Conservation (phyloP, 2,113 vertebrate genomes). For the Cisticola juncidis region DNA sequence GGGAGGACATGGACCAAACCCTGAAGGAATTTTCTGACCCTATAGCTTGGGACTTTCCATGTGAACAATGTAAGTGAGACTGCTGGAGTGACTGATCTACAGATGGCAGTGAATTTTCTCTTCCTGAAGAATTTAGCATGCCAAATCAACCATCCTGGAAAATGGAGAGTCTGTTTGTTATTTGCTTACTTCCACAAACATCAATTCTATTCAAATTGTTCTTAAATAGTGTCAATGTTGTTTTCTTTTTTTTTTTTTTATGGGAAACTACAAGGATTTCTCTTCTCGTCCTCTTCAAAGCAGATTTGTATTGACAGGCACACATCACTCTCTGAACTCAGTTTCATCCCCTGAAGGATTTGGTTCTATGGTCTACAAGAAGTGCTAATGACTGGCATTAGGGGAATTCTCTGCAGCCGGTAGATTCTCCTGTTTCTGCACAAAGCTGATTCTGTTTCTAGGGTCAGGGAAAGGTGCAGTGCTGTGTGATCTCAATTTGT, state of each 20-base stretch:
- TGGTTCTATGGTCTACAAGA: conserved; percentile 19
- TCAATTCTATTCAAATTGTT: not conserved
- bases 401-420: not conserved
- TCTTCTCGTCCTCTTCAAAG: not conserved
- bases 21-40: not conserved
- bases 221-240: not conserved
- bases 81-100: not conserved
- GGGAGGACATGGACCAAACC: not conserved
- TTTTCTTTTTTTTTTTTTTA: not conserved
- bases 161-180: not conserved
- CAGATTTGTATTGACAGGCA: not conserved
- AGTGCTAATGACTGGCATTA: not conserved
- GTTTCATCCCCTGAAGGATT: conserved; percentile 37
- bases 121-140: not conserved
- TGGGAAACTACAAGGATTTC: not conserved
- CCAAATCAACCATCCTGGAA: not conserved
- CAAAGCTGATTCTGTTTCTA: conserved; percentile 30
- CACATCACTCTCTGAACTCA: not conserved
- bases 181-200: conserved; percentile 12
- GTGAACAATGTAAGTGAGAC: not conserved
- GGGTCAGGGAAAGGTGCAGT: not conserved
- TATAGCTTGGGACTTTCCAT: not conserved
- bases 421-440: not conserved
- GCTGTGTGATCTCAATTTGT: not conserved
- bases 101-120: not conserved